phyloP scores from a whole-genome alignment of 2,113 vertebrate genomes.

The Anarhynchus alexandrinus region DNA sequence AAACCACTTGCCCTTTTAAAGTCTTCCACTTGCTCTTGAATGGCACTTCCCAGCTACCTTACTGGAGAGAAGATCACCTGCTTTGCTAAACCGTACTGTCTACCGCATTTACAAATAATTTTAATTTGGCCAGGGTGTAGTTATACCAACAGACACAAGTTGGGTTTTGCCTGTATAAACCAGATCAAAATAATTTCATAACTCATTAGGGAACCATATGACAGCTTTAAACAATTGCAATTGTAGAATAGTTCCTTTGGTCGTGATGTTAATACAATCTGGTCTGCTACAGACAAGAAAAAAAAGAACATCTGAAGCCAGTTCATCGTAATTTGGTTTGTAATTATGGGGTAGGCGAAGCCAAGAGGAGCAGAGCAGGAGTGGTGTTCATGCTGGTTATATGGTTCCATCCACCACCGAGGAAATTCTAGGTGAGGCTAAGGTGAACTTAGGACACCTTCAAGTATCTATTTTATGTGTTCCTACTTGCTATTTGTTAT shows the following conservation, averaged over 20 bases:
- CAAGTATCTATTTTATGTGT: background rate
- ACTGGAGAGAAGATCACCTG: background rate
- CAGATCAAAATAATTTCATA: background rate
- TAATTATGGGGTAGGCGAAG: background rate
- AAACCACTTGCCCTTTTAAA: background rate
- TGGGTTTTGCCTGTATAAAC: constrained; percentile 6
- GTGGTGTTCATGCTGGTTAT: rapidly evolving
- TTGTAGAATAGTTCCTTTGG: background rate
- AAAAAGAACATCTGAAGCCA: background rate
- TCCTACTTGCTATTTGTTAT: background rate
- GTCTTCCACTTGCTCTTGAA: background rate
- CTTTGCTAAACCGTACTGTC: background rate
- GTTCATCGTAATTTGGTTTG: background rate
- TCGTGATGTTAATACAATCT: background rate
- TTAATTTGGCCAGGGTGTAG: background rate
- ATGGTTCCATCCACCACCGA: background rate
- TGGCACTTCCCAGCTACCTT: background rate
- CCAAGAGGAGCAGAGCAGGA: background rate
- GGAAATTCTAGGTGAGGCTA: background rate
- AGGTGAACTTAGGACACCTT: background rate
- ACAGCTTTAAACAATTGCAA: background rate
- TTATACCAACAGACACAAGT: background rate
- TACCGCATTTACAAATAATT: background rate
- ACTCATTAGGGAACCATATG: background rate
- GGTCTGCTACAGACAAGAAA: background rate